Base-by-base conservation (phyloP, 2,888 invertebrate genomes). In the Thereva unica region DNA sequence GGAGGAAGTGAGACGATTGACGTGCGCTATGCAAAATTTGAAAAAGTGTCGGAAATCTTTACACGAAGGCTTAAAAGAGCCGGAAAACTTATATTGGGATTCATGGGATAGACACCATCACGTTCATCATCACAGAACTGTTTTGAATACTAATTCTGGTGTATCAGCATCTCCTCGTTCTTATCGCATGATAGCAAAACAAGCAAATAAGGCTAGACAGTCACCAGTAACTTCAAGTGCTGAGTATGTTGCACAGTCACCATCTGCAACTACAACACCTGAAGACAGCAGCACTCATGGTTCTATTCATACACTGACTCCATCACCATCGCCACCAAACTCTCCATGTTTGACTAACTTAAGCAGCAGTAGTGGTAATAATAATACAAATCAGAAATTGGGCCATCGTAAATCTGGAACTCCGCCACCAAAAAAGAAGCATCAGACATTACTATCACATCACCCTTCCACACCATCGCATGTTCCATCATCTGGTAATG, bases 1-100 rank as follows among this genome's bases (percentile, higher is more conserved):
- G 68, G 94, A 95, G 78, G 95, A 96, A 80, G 85, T 90, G 63
- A 86, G 90, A 66, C 85, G 93, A 55, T 84, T 97, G 54, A 89
- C 89, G 70, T 87, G 90, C 72, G 96, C 96, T 61, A 86, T 95
- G 80, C 89, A 90, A 73, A 93, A 94, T 78, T 86, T 97, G 55
- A 87, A 90, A 74, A 87, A 89, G 76, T 96, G 93, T 76, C 76
- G 77, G 68, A 73, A 76, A 44, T 72, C 75, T 4, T 63, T 78
- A 34, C 72, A 54, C n/a, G 64, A 69, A 10, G 71, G 72, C 10
- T 67, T 71, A 9, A 73, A 71, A 55, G 72, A 78, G 61, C 76
- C 78, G 9, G 78, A 79, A 4, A 77, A 80, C 69, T 83, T 97
- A 73, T 95, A 92, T 82, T 97, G 96, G 95, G 95, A 96, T 81